Conservation (phyloP, 2,113 vertebrate genomes). For the Pseudopipra pipra region DNA sequence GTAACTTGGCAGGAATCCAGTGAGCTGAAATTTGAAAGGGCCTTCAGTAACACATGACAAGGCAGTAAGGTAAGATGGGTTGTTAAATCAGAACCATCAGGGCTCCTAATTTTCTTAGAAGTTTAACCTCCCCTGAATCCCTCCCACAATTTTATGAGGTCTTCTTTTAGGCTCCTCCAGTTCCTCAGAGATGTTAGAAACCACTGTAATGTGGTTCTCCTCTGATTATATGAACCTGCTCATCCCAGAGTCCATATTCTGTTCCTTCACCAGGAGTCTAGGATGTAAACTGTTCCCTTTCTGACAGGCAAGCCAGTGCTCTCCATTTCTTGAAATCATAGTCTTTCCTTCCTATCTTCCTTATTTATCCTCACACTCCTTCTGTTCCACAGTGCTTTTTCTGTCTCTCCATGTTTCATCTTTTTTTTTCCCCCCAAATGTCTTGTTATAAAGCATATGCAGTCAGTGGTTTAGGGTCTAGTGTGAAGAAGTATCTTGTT, state of each 20-base stretch:
- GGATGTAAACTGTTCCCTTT: neutral
- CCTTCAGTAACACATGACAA: neutral
- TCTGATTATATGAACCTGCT: neutral
- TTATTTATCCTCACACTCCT: slow-evolving; percentile 50
- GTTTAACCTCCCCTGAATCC: neutral
- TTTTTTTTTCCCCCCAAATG: neutral
- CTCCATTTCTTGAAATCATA: neutral
- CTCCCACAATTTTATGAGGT: neutral
- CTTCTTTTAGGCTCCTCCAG: neutral
- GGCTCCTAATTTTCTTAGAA: neutral
- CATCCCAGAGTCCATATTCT: neutral
- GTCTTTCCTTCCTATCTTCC: slow-evolving; percentile 3
- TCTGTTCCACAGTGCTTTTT: slow-evolving; percentile 14
- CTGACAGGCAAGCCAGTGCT: neutral
- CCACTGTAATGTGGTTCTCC: neutral
- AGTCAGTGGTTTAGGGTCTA: neutral
- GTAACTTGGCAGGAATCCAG: neutral
- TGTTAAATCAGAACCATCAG: neutral
- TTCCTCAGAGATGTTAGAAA: neutral
- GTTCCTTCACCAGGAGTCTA: neutral
- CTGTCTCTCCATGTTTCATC: neutral
- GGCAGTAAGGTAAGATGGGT: neutral
- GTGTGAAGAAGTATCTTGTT: neutral
- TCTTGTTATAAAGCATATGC: neutral
- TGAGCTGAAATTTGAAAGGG: neutral